Evolutionary conservation across 2,797 vertebrate genomes (phyloP).

Genomic region (Chromobotia macracanthus): DNA sequence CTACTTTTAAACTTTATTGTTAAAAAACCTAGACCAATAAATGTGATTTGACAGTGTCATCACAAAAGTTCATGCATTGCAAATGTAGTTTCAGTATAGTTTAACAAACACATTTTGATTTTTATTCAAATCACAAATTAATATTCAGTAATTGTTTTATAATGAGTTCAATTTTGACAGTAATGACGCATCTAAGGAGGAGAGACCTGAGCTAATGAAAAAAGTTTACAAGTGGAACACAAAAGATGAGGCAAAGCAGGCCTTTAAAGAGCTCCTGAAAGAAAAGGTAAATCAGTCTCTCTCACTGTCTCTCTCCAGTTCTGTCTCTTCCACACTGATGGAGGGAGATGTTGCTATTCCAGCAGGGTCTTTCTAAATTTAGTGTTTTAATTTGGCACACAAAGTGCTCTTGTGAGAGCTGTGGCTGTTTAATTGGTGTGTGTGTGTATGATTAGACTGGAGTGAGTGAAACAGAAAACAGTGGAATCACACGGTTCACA

Average conservation of each 20-base stretch:
- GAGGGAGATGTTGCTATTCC: constrained; percentile 51
- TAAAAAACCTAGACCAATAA: no score
- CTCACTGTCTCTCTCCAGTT: no score
- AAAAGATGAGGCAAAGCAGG: constrained; percentile 98
- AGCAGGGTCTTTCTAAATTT: constrained; percentile 74
- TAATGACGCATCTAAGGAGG: constrained; percentile 84
- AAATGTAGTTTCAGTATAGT: neutral
- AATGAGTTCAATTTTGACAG: constrained; percentile 44
- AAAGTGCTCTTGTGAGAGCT: constrained; percentile 74
- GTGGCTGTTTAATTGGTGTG: constrained; percentile 69
- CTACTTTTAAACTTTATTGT: no score
- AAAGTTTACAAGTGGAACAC: constrained; percentile 99
- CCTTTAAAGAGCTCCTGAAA: constrained; percentile 97
- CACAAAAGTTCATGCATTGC: neutral
- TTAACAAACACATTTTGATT: no score
- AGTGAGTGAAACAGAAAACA: constrained; percentile 47
- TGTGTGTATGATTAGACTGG: constrained; percentile 75
- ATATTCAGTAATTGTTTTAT: no score
- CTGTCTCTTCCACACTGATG: neutral
- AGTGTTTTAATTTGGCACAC: constrained; percentile 77
- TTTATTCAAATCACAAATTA: neutral
- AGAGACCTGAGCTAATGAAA: constrained; percentile 90
- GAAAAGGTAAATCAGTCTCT: constrained; percentile 85
- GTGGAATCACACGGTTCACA: constrained; percentile 49
- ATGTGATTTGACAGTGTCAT: no score